Base-by-base conservation (phyloP, 1,140 invertebrate genomes). In the Dryas iulia region DNA sequence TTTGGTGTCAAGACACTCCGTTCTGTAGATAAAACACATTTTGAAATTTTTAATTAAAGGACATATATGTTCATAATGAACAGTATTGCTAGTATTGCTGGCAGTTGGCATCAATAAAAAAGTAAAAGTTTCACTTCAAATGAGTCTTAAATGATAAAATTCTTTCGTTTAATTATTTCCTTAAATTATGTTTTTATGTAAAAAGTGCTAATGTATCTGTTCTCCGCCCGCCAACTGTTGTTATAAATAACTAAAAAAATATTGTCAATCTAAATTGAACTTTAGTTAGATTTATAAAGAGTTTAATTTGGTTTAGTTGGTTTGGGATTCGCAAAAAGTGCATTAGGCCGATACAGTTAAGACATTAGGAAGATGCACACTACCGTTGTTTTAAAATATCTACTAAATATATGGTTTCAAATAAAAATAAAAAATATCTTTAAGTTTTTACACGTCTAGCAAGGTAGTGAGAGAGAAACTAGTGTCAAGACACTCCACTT, bases 311-410 rank as follows among this genome's bases (percentile, higher is more conserved):
- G 33, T 21, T 26, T 60, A 52, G 23, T 52, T 3, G 6, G 11
- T 24, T 53, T 24, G 11, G 58, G 59, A 69, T 62, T 35, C 57
- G 62, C 68, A 70, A 70, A 70, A 70, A 70, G 61, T 70, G 68
- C 62, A 70, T 70, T 70, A 70, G 68, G 68, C 57, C 31, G 47
- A 57, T 70, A 65, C 68, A 70, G 68, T 70, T 65, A 65, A 59
- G 28, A 47, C 23, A 47, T 69, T 58, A 53, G 52, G 68, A 14
- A 53, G 53, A 10, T 21, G 25, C 28, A 35, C 54, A 69, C 59
- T 30, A n/a, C n/a, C n/a, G n/a, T n/a, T n/a, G n/a, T n/a, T n/a
- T n/a, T n/a, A n/a, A n/a, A n/a, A n/a, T n/a, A n/a, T n/a, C n/a
- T n/a, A n/a, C n/a, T n/a, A n/a, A n/a, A n/a, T n/a, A n/a, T n/a